phyloP scores from a whole-genome alignment of 1,140 invertebrate genomes.

The Chironomus striatipennis region DNA sequence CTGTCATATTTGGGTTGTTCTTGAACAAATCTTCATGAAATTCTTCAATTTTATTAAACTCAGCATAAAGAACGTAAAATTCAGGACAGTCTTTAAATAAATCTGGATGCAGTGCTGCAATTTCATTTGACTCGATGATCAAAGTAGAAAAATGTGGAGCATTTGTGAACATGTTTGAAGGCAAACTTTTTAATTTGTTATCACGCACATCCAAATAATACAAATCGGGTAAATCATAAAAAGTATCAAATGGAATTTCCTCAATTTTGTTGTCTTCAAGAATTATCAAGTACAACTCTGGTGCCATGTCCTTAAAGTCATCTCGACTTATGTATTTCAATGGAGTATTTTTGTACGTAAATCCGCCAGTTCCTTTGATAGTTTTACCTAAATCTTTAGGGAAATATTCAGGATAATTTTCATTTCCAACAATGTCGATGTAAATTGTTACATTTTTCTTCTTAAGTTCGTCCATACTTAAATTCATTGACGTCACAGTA shows the following conservation, averaged over 20 bases:
- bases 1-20: background rate
- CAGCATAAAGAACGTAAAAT: background rate
- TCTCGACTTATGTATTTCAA: background rate
- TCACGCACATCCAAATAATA: background rate
- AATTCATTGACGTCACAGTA: too few species aligned
- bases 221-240: background rate
- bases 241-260: background rate
- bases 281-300: background rate
- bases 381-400: background rate
- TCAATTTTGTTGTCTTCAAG: background rate
- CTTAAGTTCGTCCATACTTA: too few species aligned
- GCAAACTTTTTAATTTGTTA: background rate
- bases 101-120: background rate
- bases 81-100: background rate
- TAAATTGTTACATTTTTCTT: too few species aligned
- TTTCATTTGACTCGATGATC: background rate
- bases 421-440: background rate
- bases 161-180: background rate
- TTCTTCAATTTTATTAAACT: background rate
- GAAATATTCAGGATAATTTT: background rate
- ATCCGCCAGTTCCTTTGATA: background rate
- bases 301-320: background rate
- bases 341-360: background rate
- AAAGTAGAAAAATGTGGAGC: background rate
- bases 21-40: background rate